Evolutionary conservation across 2,888 invertebrate species (phyloP).

Genomic region (Baronia brevicornis): DNA sequence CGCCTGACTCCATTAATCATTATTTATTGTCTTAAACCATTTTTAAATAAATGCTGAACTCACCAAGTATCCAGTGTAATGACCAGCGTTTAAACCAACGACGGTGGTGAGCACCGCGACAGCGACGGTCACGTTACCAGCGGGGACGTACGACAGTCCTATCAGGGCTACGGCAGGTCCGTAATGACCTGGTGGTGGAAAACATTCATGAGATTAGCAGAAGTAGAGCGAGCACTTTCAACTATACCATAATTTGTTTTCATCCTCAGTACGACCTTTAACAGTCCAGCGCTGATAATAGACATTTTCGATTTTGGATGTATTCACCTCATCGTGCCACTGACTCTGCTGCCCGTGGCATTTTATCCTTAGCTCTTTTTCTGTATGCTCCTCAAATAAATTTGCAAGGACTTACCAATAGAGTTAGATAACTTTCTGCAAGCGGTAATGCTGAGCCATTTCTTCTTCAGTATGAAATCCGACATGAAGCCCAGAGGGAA

Average conservation of each 20-base stretch:
- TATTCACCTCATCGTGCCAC: too few species aligned
- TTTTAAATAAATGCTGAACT: slow-evolving; percentile 3
- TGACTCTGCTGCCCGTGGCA: too few species aligned
- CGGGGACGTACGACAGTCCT: slow-evolving; percentile 71
- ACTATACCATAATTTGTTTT: too few species aligned
- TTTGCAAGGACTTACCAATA: slow-evolving; percentile 40
- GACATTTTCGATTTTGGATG: too few species aligned
- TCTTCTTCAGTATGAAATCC: slow-evolving; percentile 72
- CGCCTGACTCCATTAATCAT: too few species aligned
- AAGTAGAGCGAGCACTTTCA: too few species aligned
- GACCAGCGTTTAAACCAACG: slow-evolving; percentile 83
- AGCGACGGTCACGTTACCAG: slow-evolving; percentile 68
- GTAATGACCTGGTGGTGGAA: slow-evolving; percentile 77
- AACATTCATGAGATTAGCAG: too few species aligned
- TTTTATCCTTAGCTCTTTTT: too few species aligned
- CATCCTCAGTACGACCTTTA: too few species aligned
- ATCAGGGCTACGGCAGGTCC: slow-evolving; percentile 81
- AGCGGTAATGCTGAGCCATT: slow-evolving; percentile 62
- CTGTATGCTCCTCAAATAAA: too few species aligned
- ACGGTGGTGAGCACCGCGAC: slow-evolving; percentile 79
- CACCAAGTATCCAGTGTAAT: slow-evolving; percentile 82
- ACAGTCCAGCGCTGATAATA: too few species aligned
- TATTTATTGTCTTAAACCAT: background rate
- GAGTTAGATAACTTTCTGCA: slow-evolving; percentile 60
- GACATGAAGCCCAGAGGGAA: slow-evolving; percentile 64